Percentiles rank a stretch among this genome's conserved stretches.
These are phyloP conservation scores for Leptogaster cylindrica DNA, from an alignment of 2,888 invertebrate genomes.

Conservation along the genomic window DNA sequence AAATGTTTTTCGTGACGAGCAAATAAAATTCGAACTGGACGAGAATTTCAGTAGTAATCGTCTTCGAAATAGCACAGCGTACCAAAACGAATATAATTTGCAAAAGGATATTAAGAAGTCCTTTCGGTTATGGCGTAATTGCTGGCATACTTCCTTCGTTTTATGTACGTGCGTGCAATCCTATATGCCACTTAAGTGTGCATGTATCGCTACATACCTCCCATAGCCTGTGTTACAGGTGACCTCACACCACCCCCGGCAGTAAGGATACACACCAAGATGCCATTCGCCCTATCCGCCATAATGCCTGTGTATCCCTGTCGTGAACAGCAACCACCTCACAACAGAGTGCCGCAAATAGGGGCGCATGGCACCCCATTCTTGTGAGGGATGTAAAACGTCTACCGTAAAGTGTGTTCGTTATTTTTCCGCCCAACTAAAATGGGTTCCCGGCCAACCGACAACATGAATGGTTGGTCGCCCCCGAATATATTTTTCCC, in stretches of 20 bases:
- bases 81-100: too few species aligned
- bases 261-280: not conserved
- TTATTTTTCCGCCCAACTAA: constrained; percentile 36
- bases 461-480: constrained; percentile 34
- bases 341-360: not conserved
- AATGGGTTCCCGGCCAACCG: constrained; percentile 22
- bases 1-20: constrained; percentile 26
- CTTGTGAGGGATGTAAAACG: constrained; percentile 10
- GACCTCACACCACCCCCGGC: not conserved
- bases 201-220: not conserved
- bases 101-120: too few species aligned
- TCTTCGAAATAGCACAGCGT: too few species aligned
- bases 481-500: constrained; percentile 19
- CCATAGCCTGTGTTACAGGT: constrained; percentile 28
- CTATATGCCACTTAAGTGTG: constrained; percentile 25
- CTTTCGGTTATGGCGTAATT: not conserved
- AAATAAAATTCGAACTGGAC: constrained; percentile 10
- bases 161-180: constrained; percentile 8
- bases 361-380: constrained; percentile 2
- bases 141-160: constrained; percentile 25
- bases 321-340: not conserved
- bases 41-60: too few species aligned
- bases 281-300: constrained; percentile 21
- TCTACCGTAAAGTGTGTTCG: constrained; percentile 15
- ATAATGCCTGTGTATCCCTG: constrained; percentile 1